Conservation (phyloP, 1,140 invertebrate species). For the Drosophila orosa region DNA sequence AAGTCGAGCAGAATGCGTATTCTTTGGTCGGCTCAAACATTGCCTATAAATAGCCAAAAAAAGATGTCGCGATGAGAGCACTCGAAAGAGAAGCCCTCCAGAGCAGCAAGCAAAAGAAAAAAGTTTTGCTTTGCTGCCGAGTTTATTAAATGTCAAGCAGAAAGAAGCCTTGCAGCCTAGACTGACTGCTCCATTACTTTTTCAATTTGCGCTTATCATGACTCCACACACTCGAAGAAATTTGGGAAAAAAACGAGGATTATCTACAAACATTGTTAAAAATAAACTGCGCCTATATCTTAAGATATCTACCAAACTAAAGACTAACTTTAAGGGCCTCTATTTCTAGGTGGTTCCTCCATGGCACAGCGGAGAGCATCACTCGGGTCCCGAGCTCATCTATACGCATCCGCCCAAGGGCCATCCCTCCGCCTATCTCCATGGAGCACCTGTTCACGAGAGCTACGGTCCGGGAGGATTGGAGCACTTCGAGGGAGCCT, state of each 20-base stretch:
- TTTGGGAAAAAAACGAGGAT: not conserved
- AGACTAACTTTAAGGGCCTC: not conserved
- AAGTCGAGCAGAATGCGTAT: constrained; percentile 42
- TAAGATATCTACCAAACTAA: no score
- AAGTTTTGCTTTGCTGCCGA: constrained; percentile 14
- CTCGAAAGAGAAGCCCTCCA: constrained; percentile 27
- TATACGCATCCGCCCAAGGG: constrained; percentile 82
- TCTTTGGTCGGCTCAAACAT: constrained; percentile 25
- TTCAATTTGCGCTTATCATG: constrained; percentile 36
- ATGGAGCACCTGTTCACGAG: constrained; percentile 78
- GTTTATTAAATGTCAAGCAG: constrained; percentile 47
- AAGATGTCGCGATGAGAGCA: constrained; percentile 33
- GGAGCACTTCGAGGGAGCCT: constrained; percentile 83
- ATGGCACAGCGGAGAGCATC: constrained; percentile 76
- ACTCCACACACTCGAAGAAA: not conserved
- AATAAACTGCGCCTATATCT: not conserved
- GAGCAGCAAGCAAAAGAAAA: constrained; percentile 4
- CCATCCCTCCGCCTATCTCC: constrained; percentile 79
- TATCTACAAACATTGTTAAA: not conserved
- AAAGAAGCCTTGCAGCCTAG: constrained; percentile 25
- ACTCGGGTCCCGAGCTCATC: constrained; percentile 74
- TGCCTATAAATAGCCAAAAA: constrained; percentile 62
- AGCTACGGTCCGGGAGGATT: constrained; percentile 75
- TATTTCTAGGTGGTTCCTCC: constrained; percentile 71
- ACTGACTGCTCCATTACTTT: constrained; percentile 26